phyloP scores from a whole-genome alignment of 2,888 invertebrate species.

The Aspidiotus rigidus region DNA sequence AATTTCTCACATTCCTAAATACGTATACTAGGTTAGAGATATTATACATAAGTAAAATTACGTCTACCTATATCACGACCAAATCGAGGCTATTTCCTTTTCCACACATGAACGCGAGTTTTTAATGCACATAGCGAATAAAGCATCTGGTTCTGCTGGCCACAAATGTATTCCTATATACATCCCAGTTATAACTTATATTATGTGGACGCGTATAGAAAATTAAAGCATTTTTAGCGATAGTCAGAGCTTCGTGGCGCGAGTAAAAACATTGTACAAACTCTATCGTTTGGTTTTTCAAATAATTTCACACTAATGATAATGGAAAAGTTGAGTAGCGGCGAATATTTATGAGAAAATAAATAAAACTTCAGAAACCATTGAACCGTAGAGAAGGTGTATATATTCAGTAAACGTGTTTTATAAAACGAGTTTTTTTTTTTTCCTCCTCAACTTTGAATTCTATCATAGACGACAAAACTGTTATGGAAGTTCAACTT shows the following conservation, averaged over 20 bases:
- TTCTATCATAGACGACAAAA: no score
- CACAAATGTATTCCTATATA: no score
- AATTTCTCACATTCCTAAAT: no score
- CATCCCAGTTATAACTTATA: no score
- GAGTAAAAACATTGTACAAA: background rate
- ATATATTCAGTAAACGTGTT: background rate
- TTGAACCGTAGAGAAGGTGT: background rate
- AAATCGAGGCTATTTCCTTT: no score
- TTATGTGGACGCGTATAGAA: background rate
- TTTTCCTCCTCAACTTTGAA: no score
- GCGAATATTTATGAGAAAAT: background rate
- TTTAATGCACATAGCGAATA: no score
- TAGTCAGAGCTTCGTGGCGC: background rate
- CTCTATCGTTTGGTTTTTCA: background rate
- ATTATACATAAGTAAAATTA: no score
- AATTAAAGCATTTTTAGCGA: constrained; percentile 1
- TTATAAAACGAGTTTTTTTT: constrained; percentile 1
- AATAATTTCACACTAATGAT: constrained; percentile 4
- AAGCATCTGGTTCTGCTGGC: no score
- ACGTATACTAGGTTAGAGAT: no score
- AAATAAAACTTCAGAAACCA: background rate
- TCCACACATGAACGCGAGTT: no score
- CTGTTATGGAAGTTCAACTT: background rate
- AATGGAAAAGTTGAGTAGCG: constrained; percentile 2
- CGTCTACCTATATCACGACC: no score